Evolutionary conservation across 1,140 invertebrate genomes (phyloP), one percentile per base, ranked within the genome.

Genomic region (Octopus bimaculoides): DNA sequence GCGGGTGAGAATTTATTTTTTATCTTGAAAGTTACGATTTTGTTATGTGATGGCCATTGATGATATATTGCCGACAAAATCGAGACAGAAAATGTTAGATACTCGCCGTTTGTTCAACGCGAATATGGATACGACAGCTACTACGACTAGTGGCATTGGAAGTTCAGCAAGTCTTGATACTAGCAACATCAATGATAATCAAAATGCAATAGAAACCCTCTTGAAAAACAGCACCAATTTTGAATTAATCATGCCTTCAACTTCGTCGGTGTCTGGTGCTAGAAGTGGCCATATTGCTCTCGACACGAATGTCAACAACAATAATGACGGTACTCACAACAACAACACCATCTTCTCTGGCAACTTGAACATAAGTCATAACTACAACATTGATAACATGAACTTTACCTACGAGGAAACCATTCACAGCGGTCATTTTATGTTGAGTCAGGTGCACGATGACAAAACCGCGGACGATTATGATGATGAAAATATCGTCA

Each of bases 351-450:
- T 41, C 3, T 41, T 41, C 26, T 41, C 26, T 41, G 26, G 26
- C 1, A 41, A 41, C 26, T 41, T 41, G 3, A 41, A 41, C 26
- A 1, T 41, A 41, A 41, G 26, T 41, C 1, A 41, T 41, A 41
- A 41, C 26, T 41, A 2, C 3, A 41, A 41, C 26, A 41, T 41
- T 41, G 26, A 41, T 41, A 41, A 41, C 26, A 41, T 41, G 26
- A 41, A 41, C 26, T 41, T 41, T 41, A 41, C 26, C 26, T 41
- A 41, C 76, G 81, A 83, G 10, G 56, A 76, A 17, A 81, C 80
- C 5, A 98, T 98, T 85, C 97, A 99, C 89, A 98, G 96, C 85
- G 97, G 97, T 41, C 97, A 99, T 90, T 99, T 98, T 90, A 99
- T 99, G 97, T 94, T 98, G 69, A 98, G 96, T 75, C 94, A 97